Evolutionary conservation across 2,888 invertebrate species (phyloP), one percentile per base, ranked within the genome.

Genomic region (Spisula solida): DNA sequence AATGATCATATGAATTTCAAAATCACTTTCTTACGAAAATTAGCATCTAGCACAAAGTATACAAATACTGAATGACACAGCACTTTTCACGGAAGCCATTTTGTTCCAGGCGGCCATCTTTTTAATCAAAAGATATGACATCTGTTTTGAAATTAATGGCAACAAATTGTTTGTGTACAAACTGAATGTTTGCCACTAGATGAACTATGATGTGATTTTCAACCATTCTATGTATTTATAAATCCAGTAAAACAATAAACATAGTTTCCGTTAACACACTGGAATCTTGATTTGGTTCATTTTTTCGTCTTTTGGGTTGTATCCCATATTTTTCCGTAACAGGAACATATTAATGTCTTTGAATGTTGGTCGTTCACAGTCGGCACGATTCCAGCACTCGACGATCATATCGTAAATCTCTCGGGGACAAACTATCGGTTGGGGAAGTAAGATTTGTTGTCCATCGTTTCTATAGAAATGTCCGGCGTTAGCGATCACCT

Each of bases 361-460:
- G 97, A 99, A 99, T 90, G 98, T 97, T 0, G 99, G 99, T 66
- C 99, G 97, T 95, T 98, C 98, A 85, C 97, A 97, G 83, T 98
- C 98, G 94, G 98, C 98, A 86, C 98, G 97, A 94, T 98, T 98
- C 98, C 99, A 99, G 97, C 99, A 99, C 97, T 98, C 98, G 94
- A 98, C 98, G 98, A 99, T 98, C 94, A 99, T 97, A 96, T 98
- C 98, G 97, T 98, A 98, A 91, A 99, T 98, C 96, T 99, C 98
- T 93, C 98, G 97, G 70, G 98, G 98, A 97, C 98, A 98, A 90
- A 98, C 97, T 78, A 98, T 97, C 20, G 98, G 98, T 91, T 98
- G 98, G 51, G 98, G 97, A 83, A 98, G 97, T 93, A 97, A 97
- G 87, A 95, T 92, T 97, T 96, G 95, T 97, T 96, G 97, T 95